These are phyloP conservation scores for Helicoverpa armigera DNA, from an alignment of 1,140 invertebrate genomes.

Conservation along the genomic window DNA sequence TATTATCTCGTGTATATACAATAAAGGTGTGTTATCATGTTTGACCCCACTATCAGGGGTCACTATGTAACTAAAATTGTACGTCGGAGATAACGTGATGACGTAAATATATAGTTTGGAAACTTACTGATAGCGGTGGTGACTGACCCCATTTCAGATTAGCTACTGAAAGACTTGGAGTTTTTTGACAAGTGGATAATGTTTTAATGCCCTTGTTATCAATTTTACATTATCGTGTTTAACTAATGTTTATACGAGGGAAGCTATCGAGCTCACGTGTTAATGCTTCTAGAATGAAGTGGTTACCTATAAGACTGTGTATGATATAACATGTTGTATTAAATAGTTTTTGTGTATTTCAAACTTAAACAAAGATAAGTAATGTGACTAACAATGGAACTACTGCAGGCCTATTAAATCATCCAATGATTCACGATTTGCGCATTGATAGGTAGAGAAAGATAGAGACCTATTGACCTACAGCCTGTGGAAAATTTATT, in stretches of 20 bases:
- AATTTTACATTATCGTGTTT: background rate
- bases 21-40: slow-evolving; percentile 55
- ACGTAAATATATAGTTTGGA: slow-evolving; percentile 31
- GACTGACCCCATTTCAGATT: slow-evolving; percentile 36
- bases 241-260: background rate
- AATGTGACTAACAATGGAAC: too few species aligned
- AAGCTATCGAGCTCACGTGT: too few species aligned
- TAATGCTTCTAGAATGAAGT: too few species aligned
- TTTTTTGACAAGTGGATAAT: slow-evolving; percentile 1
- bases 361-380: too few species aligned
- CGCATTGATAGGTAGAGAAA: too few species aligned
- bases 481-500: too few species aligned
- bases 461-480: too few species aligned
- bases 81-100: slow-evolving; percentile 24
- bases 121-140: slow-evolving; percentile 34
- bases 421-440: too few species aligned
- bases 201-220: background rate
- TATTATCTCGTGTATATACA: slow-evolving; percentile 35
- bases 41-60: slow-evolving; percentile 50
- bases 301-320: too few species aligned
- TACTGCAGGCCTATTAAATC: too few species aligned
- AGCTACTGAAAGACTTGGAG: background rate
- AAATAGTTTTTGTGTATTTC: too few species aligned
- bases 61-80: slow-evolving; percentile 50
- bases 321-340: too few species aligned